Percentiles rank a stretch among this genome's conserved stretches.
These are phyloP conservation scores for Polypterus bichir DNA, from an alignment of 2,113 vertebrate species.

Conservation along the genomic window DNA sequence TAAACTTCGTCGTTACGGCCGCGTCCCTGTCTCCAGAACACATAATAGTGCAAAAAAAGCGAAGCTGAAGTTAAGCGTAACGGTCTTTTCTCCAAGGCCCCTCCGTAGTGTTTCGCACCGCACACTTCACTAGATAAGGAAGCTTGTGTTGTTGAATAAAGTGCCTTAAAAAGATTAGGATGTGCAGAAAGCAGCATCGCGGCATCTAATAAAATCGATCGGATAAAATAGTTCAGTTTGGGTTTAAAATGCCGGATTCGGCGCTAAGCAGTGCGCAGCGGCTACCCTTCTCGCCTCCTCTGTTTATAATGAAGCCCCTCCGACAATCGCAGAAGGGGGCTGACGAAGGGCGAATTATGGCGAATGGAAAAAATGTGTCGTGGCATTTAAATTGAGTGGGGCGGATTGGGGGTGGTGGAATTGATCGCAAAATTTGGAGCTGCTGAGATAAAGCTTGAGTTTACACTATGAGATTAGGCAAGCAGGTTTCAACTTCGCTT, in stretches of 20 bases:
- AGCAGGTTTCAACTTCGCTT: neutral
- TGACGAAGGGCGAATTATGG: too few species aligned
- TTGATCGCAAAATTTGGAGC: neutral
- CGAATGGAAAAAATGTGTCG: too few species aligned
- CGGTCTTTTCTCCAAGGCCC: constrained; percentile 20
- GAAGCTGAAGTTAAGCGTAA: constrained; percentile 47
- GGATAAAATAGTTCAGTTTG: constrained; percentile 23
- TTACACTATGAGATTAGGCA: neutral
- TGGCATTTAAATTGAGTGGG: too few species aligned
- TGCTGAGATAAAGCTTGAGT: neutral
- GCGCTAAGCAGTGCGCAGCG: too few species aligned
- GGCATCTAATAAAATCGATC: constrained; percentile 30
- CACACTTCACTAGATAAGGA: too few species aligned
- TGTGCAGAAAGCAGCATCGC: constrained; percentile 63
- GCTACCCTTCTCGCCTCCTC: too few species aligned
- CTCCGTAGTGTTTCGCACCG: neutral
- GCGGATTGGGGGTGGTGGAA: neutral
- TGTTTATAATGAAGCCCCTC: too few species aligned
- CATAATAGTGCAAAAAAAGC: constrained; percentile 69
- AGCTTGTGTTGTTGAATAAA: neutral
- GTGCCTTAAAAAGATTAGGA: constrained; percentile 36
- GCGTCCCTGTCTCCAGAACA: constrained; percentile 43
- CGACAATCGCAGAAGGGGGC: too few species aligned
- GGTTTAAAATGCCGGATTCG: constrained; percentile 5
- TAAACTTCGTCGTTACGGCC: neutral